A percentile compares a stretch with the other conserved stretches of the same genome.
Evolutionary conservation across 2,797 vertebrate species (phyloP).

Genomic region (Carcharodon carcharias): DNA sequence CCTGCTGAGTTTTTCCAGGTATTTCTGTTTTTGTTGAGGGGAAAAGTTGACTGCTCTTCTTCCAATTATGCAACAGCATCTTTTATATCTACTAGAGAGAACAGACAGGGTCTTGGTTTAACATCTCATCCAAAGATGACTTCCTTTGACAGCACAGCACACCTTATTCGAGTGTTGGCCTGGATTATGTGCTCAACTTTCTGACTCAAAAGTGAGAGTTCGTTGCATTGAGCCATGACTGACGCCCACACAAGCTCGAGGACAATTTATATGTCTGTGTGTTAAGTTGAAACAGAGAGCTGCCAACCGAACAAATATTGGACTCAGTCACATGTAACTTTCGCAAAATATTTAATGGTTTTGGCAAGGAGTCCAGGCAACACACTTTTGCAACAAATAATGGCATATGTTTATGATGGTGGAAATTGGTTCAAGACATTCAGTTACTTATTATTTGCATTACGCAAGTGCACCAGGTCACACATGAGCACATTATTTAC

Average conservation of each 20-base stretch:
- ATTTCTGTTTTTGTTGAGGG: too few species aligned
- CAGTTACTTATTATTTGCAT: not conserved
- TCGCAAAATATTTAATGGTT: not conserved
- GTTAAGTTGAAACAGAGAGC: not conserved
- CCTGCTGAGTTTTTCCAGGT: too few species aligned
- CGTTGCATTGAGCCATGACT: not conserved
- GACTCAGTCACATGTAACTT: too few species aligned
- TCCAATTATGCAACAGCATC: not conserved
- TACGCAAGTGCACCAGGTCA: not conserved
- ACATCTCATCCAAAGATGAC: not conserved
- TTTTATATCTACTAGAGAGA: not conserved
- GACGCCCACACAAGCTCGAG: not conserved
- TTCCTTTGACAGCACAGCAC: not conserved
- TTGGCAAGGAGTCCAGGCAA: not conserved
- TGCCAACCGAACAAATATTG: not conserved
- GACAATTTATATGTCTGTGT: not conserved
- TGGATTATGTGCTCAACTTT: not conserved
- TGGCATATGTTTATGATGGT: not conserved
- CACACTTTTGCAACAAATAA: not conserved
- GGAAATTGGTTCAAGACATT: not conserved
- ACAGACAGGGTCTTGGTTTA: not conserved
- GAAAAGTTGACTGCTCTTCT: not conserved
- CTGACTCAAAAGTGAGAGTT: not conserved
- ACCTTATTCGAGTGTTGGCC: not conserved
- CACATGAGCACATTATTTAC: not conserved